phyloP scores from a whole-genome alignment of 2,113 vertebrate species.

The Solea senegalensis region DNA sequence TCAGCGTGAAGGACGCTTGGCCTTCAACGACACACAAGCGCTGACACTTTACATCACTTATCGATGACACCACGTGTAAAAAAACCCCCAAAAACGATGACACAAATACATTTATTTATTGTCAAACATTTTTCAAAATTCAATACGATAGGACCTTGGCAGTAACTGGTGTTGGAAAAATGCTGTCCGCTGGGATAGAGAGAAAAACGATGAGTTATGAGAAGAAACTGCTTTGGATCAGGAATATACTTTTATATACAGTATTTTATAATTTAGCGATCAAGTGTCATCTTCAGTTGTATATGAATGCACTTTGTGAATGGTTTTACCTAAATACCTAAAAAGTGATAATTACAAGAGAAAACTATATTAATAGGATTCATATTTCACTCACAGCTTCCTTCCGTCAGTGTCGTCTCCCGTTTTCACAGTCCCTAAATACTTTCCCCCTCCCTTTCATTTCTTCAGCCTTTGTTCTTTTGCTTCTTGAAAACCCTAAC shows the following conservation, averaged over 20 bases:
- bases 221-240: neutral
- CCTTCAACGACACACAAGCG: conserved; percentile 11
- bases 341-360: neutral
- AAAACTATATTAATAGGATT: too few species aligned
- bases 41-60: conserved; percentile 42
- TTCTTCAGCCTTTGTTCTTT: neutral
- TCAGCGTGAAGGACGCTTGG: conserved; percentile 27
- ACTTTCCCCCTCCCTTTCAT: neutral
- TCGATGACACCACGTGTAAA: conserved; percentile 30
- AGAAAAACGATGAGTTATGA: neutral
- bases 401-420: neutral
- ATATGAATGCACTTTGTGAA: too few species aligned
- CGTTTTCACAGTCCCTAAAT: neutral
- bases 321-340: neutral
- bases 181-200: neutral
- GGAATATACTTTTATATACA: neutral
- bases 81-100: neutral
- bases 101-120: conserved; percentile 12
- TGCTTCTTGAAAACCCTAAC: conserved; percentile 5
- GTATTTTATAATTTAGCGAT: neutral
- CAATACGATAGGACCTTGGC: conserved; percentile 16
- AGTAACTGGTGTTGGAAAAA: neutral
- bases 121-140: conserved; percentile 13
- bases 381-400: neutral
- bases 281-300: too few species aligned